phyloP scores from a whole-genome alignment of 1,140 invertebrate species.

The Pseudobourletiella spinata region DNA sequence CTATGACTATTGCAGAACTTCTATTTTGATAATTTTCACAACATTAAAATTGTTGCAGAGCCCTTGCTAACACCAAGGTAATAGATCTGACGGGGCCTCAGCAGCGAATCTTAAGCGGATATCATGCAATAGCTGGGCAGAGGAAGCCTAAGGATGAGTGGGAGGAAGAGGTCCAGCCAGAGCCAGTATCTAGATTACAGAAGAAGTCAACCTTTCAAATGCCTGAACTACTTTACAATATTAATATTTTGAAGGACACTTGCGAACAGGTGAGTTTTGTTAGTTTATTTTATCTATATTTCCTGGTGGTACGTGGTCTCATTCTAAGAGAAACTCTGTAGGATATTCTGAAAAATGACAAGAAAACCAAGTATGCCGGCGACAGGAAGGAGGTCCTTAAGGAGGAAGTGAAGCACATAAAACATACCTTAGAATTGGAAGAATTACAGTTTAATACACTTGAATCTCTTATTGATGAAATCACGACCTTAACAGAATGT shows the following conservation, averaged over 20 bases:
- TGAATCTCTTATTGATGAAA: slow-evolving; percentile 48
- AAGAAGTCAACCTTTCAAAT: slow-evolving; percentile 49
- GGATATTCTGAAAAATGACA: slow-evolving; percentile 83
- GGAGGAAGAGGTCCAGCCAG: neutral
- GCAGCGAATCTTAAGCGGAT: slow-evolving; percentile 84
- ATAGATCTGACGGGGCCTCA: slow-evolving; percentile 98
- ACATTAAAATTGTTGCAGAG: too few species aligned
- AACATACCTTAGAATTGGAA: slow-evolving; percentile 62
- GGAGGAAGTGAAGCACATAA: slow-evolving; percentile 64
- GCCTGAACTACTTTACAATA: slow-evolving; percentile 86
- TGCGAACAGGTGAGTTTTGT: slow-evolving; percentile 66
- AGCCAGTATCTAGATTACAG: neutral
- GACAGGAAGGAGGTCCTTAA: slow-evolving; percentile 69
- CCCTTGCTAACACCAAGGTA: slow-evolving; percentile 82
- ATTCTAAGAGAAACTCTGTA: too few species aligned
- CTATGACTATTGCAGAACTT: neutral
- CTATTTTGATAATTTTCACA: too few species aligned
- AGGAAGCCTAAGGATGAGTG: slow-evolving; percentile 49
- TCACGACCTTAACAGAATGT: neutral
- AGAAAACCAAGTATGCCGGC: slow-evolving; percentile 60
- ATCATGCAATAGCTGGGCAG: slow-evolving; percentile 71
- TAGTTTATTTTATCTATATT: neutral
- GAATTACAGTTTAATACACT: slow-evolving; percentile 62
- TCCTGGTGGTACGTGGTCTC: too few species aligned
- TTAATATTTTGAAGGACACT: slow-evolving; percentile 81